Evolutionary conservation across 1,140 invertebrate genomes (phyloP), one percentile per base, ranked within the genome.

Genomic region (Philopotamus ludificatus): DNA sequence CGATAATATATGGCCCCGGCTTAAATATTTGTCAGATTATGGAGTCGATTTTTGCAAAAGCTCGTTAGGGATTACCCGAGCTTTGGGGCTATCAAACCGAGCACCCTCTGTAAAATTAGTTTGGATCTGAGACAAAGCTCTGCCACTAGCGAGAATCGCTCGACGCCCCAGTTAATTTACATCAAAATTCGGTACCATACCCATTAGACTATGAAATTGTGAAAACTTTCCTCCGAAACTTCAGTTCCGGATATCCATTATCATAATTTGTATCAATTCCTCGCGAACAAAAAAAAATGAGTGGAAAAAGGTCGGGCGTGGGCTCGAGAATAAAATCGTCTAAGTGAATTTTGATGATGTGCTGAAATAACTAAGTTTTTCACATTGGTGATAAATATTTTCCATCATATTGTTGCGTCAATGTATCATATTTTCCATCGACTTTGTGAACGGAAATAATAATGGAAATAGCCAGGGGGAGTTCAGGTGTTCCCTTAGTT

Each of bases 191-290:
- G 22, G 12, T 53, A 53, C 8, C 16, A 22, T 53, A 53, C 15
- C 50, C 50, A 53, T 53, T 53, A 53, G 50, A 53, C 50, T 53
- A 15, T 53, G 21, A 53, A 53, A 53, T 53, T 53, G 22, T 22
- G 21, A 4, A 9, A 53, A 53, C 15, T 53, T n/a, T 22, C 22
- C 16, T 16, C 10, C 10, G 50, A 34, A 53, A 53, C 16, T 22
- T 53, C 23, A 53, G 23, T 21, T 22, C n/a, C n/a, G n/a, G n/a
- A n/a, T n/a, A n/a, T n/a, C n/a, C n/a, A n/a, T n/a, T n/a, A n/a
- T n/a, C n/a, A n/a, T n/a, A n/a, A n/a, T n/a, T n/a, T n/a, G n/a
- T n/a, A n/a, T n/a, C n/a, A n/a, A n/a, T n/a, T n/a, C n/a, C n/a
- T n/a, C n/a, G n/a, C n/a, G n/a, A n/a, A n/a, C n/a, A n/a, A n/a